These are phyloP conservation scores for Colletes latitarsis DNA, from an alignment of 1,140 invertebrate species.

Conservation along the genomic window DNA sequence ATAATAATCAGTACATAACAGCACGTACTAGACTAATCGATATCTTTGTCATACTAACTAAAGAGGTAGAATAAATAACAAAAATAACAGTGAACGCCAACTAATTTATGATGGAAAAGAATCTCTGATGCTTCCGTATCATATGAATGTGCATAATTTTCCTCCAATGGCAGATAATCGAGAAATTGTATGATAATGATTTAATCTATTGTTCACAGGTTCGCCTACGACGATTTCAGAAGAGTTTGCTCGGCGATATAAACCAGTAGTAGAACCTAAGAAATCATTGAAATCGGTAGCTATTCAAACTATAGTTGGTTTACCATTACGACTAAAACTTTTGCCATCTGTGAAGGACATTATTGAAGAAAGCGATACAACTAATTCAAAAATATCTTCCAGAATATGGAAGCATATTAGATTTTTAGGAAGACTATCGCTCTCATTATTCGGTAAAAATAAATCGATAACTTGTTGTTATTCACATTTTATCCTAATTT, in stretches of 20 bases:
- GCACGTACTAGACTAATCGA: not conserved
- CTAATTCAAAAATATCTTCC: constrained; percentile 59
- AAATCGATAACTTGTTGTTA: not conserved
- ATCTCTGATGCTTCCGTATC: no score
- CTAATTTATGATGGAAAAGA: not conserved
- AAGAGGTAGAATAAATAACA: not conserved
- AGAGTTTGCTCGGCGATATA: constrained; percentile 53
- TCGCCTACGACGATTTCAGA: constrained; percentile 65
- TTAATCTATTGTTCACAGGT: constrained; percentile 46
- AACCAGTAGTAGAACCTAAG: constrained; percentile 44
- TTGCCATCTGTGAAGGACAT: constrained; percentile 77
- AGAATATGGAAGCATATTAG: constrained; percentile 71
- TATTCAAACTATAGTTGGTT: constrained; percentile 77
- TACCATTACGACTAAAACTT: constrained; percentile 80
- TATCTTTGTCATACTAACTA: not conserved
- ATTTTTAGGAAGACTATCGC: constrained; percentile 74
- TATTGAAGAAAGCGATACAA: constrained; percentile 63
- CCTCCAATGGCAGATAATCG: no score
- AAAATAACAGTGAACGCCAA: not conserved
- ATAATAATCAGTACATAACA: not conserved
- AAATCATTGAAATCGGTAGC: constrained; percentile 69
- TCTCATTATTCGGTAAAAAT: constrained; percentile 77
- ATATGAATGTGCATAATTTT: no score
- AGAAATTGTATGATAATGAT: not conserved
- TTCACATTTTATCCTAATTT: not conserved